A percentile compares a stretch with the other conserved stretches of the same genome.
Conservation (phyloP, 2,888 invertebrate species). For the Amphipoea oculea region DNA sequence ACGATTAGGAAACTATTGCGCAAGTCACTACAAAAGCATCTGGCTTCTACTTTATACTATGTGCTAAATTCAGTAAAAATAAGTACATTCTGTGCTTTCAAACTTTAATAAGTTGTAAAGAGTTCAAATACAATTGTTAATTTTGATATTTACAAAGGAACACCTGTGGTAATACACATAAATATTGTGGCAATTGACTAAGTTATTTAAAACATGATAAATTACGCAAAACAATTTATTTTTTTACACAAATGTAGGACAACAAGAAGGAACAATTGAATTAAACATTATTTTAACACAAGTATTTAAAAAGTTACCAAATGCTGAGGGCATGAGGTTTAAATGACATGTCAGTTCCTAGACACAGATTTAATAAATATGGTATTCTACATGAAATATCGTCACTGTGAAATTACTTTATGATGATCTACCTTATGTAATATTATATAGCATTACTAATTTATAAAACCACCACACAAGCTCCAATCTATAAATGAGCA, state of each 20-base stretch:
- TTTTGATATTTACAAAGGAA: constrained; percentile 62
- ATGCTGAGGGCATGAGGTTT: constrained; percentile 30
- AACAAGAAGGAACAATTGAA: not conserved
- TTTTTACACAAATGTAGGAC: not conserved
- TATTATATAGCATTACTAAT: constrained; percentile 49
- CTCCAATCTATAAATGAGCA: constrained; percentile 52
- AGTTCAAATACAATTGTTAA: constrained; percentile 47
- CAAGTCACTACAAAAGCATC: constrained; percentile 72
- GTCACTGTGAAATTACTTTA: constrained; percentile 22
- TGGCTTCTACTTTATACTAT: constrained; percentile 66
- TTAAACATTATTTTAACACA: constrained; percentile 20
- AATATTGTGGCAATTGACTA: constrained; percentile 53
- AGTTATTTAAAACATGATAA: constrained; percentile 33
- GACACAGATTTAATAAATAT: constrained; percentile 14
- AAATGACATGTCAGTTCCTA: constrained; percentile 13
- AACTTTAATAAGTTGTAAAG: constrained; percentile 47
- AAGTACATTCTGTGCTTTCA: constrained; percentile 69
- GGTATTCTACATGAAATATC: constrained; percentile 42
- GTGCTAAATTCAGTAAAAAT: constrained; percentile 68
- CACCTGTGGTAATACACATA: constrained; percentile 50
- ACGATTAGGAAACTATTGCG: constrained; percentile 60
- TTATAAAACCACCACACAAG: constrained; percentile 49
- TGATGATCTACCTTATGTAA: constrained; percentile 41
- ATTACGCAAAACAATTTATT: constrained; percentile 11
- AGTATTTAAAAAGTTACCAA: constrained; percentile 21